Percentiles rank a stretch among this genome's conserved stretches.
These are phyloP conservation scores for Propithecus deckenii DNA, from an alignment of 2,797 vertebrate species.

Conservation along the genomic window DNA sequence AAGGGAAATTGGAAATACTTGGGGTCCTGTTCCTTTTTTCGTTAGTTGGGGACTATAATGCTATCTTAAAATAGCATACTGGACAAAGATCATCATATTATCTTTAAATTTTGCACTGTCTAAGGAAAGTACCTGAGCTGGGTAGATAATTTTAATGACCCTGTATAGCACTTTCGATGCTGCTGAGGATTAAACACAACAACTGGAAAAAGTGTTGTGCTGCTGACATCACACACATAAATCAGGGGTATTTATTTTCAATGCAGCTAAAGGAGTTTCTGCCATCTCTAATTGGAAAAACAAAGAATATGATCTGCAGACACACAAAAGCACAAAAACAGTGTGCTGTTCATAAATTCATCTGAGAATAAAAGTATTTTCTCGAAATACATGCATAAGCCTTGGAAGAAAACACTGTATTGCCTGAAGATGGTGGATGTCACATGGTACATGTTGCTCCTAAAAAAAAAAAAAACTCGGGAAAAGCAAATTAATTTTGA, in stretches of 20 bases:
- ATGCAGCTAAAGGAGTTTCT: not conserved
- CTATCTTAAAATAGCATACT: not conserved
- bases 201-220: not conserved
- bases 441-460: not conserved
- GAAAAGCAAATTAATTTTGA: slow-evolving; percentile 49
- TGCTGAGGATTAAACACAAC: not conserved
- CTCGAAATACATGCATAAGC: not conserved
- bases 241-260: not conserved
- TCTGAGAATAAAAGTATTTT: not conserved
- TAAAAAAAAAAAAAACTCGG: not conserved
- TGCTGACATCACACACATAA: not conserved
- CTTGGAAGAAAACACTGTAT: not conserved
- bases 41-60: not conserved
- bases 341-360: not conserved
- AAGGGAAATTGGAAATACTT: not conserved
- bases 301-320: not conserved
- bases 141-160: not conserved
- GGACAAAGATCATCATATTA: not conserved
- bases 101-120: not conserved
- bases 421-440: not conserved
- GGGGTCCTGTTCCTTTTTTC: not conserved
- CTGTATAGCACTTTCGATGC: not conserved
- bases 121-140: not conserved
- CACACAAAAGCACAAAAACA: not conserved
- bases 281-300: not conserved